Evolutionary conservation across 2,113 vertebrate species (phyloP).

Genomic region (Phycodurus eques): DNA sequence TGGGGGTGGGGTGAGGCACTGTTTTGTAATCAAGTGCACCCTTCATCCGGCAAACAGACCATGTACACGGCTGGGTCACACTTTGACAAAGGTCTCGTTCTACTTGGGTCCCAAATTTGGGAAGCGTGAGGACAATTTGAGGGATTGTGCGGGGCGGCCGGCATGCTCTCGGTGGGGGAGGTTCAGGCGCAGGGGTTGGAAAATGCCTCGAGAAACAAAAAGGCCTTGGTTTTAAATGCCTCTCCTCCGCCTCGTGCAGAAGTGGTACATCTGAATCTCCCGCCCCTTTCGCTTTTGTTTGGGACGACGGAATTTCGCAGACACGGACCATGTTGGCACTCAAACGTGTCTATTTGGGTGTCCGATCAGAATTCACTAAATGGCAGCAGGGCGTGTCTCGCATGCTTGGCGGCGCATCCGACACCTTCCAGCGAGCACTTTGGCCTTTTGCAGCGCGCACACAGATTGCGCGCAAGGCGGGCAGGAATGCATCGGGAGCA

Average conservation of each 20-base stretch:
- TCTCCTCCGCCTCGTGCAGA: conserved; percentile 36
- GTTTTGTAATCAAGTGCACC: neutral
- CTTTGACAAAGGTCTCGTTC: conserved; percentile 63
- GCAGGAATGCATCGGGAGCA: conserved; percentile 16
- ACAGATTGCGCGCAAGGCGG: conserved; percentile 17
- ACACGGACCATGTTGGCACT: neutral
- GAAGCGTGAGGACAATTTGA: conserved; percentile 59
- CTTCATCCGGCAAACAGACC: neutral
- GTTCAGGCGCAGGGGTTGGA: conserved; percentile 53
- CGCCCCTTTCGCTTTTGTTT: conserved; percentile 48
- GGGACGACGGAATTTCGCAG: neutral
- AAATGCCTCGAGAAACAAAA: conserved; percentile 64
- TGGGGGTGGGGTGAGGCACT: neutral
- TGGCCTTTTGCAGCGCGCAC: conserved; percentile 48
- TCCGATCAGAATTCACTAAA: conserved; percentile 22
- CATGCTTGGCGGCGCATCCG: conserved; percentile 44
- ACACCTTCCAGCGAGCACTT: conserved; percentile 35
- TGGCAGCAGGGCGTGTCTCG: conserved; percentile 39
- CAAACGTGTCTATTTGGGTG: conserved; percentile 2
- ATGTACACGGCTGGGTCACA: neutral
- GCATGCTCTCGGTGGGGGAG: conserved; percentile 62
- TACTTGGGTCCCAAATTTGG: conserved; percentile 44
- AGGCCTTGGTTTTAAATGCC: conserved; percentile 54
- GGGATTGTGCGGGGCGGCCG: conserved; percentile 56
- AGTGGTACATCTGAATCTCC: conserved; percentile 43